Base-by-base conservation (phyloP, 2,113 vertebrate species). In the Zapus hudsonius region DNA sequence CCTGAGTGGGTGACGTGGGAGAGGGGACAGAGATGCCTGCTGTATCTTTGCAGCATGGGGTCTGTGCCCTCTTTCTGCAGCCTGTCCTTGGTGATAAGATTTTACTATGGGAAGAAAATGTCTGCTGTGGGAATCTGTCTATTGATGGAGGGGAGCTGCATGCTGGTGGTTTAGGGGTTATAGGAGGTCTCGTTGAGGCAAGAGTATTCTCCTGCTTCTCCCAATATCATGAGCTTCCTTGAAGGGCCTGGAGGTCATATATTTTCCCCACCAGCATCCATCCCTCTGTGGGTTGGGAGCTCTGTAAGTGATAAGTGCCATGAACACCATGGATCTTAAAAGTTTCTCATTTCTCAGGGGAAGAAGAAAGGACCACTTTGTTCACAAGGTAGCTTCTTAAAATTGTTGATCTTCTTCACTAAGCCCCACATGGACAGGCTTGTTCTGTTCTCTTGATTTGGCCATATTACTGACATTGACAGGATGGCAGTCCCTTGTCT, bases 391-490 rank as follows among this genome's bases (percentile, higher is more conserved):
- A 13, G 44, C 69, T 40, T 72, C n/a, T 33, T 47, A 0, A 4
- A 2, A 44, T 63, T 52, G 15, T 40, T n/a, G 47, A 2, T 44
- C 66, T 66, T 89, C 82, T 42, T 59, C 10, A 23, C 59, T 12
- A 6, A 1, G 7, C 64, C 42, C 59, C 33, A 7, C 2, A 80
- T 44, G 55, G 66, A 83, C 64, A 57, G 63, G 15, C 40, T 57
- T 27, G n/a, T 33, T 55, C 69, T 76, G 31, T 57, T 82, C 61
- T 55, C 66, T n/a, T 40, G 16, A 19, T 61, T 52, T 38, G 0
- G 0, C 38, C 2, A 0, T 29, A 38, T 44, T 31, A 29, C 15
- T 19, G 29, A 5, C 5, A 1, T 76, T 44, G 22, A 82, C n/a
- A 16, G 75, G 55, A 19, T 2, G 10, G 89, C 3, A 27, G 31